These are phyloP conservation scores for Hydropsyche tenuis DNA, from an alignment of 1,140 invertebrate species.

Conservation along the genomic window DNA sequence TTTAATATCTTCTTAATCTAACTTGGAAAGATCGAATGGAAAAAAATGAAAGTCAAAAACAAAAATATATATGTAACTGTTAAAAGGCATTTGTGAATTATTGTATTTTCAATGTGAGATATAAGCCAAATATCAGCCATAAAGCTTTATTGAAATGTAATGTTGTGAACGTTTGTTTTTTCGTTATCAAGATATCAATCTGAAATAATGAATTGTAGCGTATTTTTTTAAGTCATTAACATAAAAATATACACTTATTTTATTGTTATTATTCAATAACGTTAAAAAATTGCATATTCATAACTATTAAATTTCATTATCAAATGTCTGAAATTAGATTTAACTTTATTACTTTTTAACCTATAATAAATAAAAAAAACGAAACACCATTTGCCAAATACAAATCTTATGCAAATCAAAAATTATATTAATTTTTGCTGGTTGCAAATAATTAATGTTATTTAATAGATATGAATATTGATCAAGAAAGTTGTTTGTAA, in stretches of 20 bases:
- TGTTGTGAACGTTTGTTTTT: neutral
- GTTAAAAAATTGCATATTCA: neutral
- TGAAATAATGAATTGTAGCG: neutral
- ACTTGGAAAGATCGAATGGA: too few species aligned
- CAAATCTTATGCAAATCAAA: conserved; percentile 35
- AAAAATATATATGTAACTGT: too few species aligned
- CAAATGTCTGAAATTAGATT: conserved; percentile 10
- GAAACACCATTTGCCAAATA: conserved; percentile 29
- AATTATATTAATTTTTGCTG: conserved; percentile 37
- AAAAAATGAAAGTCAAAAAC: too few species aligned
- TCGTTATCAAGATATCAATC: too few species aligned
- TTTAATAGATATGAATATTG: conserved; percentile 33
- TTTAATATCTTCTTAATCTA: too few species aligned
- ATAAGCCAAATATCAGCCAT: neutral
- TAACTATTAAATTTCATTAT: conserved; percentile 19
- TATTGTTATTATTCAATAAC: neutral
- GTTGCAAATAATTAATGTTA: conserved; percentile 26
- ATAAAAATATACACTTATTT: too few species aligned
- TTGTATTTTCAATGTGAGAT: neutral
- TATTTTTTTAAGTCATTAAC: neutral
- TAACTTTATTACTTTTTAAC: conserved; percentile 6
- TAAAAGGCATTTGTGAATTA: too few species aligned
- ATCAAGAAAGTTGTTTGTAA: neutral
- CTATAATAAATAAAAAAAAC: conserved; percentile 14
- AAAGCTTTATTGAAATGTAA: conserved; percentile 11